phyloP scores from a whole-genome alignment of 2,888 invertebrate genomes.

The Lycocerus yunnanus region DNA sequence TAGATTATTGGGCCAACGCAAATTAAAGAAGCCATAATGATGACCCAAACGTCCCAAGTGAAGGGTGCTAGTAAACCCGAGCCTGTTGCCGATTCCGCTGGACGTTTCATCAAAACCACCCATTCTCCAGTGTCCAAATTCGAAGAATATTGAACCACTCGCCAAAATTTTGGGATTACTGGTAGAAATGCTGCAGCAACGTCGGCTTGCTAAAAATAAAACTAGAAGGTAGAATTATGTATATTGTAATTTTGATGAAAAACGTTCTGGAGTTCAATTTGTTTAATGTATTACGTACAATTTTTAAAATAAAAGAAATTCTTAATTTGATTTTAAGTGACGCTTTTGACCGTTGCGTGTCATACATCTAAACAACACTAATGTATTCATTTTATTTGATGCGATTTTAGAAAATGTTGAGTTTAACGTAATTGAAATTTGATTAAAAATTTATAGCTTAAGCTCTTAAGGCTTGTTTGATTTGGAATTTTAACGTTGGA shows the following conservation, averaged over 20 bases:
- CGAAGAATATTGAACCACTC: slow-evolving; percentile 59
- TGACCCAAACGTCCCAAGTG: slow-evolving; percentile 62
- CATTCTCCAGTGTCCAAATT: slow-evolving; percentile 74
- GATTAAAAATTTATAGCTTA: not conserved
- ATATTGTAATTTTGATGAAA: not conserved
- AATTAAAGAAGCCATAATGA: slow-evolving; percentile 74
- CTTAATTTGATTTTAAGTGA: not conserved
- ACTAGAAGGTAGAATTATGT: too few relatives aligned
- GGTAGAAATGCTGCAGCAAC: slow-evolving; percentile 81
- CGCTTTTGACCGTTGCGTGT: not conserved
- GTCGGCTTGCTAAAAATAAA: slow-evolving; percentile 67
- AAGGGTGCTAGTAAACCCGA: slow-evolving; percentile 85
- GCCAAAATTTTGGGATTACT: slow-evolving; percentile 62
- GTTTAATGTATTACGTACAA: not conserved
- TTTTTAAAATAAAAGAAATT: not conserved
- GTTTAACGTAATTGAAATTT: not conserved
- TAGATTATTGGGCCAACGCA: slow-evolving; percentile 81
- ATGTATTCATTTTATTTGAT: not conserved
- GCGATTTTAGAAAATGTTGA: not conserved
- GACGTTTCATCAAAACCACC: slow-evolving; percentile 80
- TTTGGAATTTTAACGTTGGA: not conserved
- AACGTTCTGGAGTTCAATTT: not conserved
- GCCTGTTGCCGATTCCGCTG: slow-evolving; percentile 80
- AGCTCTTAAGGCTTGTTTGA: not conserved
- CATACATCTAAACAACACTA: not conserved